Evolutionary conservation across 2,888 invertebrate genomes (phyloP).

Genomic region (Drosophila anomelani): DNA sequence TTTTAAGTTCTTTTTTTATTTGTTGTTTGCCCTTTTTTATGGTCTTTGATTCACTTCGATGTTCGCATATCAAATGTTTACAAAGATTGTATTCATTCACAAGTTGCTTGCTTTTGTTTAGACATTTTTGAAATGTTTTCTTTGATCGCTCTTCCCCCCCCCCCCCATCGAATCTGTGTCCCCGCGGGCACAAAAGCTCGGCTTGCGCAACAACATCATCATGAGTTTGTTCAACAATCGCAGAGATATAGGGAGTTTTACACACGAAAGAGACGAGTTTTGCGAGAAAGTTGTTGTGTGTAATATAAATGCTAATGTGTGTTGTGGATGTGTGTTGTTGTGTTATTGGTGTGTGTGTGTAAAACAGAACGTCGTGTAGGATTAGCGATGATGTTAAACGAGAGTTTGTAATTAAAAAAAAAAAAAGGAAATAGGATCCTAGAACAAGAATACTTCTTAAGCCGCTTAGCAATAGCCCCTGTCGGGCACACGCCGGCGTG

Average conservation of each 20-base stretch:
- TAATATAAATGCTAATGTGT: conserved; percentile 32
- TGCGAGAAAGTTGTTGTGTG: conserved; percentile 32
- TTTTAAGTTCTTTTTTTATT: conserved; percentile 40
- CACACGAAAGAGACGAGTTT: conserved; percentile 41
- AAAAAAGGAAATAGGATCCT: conserved; percentile 56
- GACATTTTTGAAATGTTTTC: conserved; percentile 69
- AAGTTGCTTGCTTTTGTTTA: conserved; percentile 43
- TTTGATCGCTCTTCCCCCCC: conserved; percentile 50
- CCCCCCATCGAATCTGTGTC: conserved; percentile 26
- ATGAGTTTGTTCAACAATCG: conserved; percentile 39
- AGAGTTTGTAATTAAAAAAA: conserved; percentile 54
- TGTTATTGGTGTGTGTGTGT: conserved; percentile 53
- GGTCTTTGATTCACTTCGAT: conserved; percentile 34
- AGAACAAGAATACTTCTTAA: conserved; percentile 72
- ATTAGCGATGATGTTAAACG: conserved; percentile 69
- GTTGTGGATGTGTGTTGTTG: conserved; percentile 27
- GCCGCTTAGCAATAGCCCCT: conserved; percentile 86
- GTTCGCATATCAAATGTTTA: conserved; percentile 58
- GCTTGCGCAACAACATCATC: conserved; percentile 34
- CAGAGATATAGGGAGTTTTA: conserved; percentile 33
- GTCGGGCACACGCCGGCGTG: conserved; percentile 94
- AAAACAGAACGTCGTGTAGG: conserved; percentile 59
- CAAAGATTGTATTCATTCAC: conserved; percentile 67
- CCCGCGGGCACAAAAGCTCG: conserved; percentile 36
- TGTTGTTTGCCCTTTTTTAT: conserved; percentile 38